Evolutionary conservation across 1,140 invertebrate genomes (phyloP).

Genomic region (Drosophila rufa): DNA sequence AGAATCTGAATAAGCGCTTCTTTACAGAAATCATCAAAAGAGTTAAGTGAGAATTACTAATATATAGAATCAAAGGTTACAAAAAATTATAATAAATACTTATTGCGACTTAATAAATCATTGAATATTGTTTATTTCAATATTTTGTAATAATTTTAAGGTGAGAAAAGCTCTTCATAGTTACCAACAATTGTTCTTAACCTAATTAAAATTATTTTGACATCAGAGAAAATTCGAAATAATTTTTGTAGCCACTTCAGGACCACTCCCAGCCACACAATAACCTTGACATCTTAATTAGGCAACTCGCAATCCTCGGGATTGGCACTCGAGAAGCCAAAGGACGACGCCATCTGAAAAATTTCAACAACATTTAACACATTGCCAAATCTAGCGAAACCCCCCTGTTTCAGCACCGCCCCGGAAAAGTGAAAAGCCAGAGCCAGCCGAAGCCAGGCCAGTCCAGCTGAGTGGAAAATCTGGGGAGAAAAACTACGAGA

Average conservation of each 20-base stretch:
- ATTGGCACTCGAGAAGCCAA: slow-evolving; percentile 71
- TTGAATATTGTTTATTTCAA: no score
- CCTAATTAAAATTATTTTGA: neutral
- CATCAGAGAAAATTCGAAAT: slow-evolving; percentile 19
- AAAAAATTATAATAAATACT: no score
- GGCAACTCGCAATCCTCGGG: slow-evolving; percentile 47
- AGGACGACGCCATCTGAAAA: slow-evolving; percentile 40
- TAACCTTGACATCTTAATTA: slow-evolving; percentile 81
- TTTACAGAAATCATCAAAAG: no score
- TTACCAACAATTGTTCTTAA: no score
- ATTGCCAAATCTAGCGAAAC: slow-evolving; percentile 79
- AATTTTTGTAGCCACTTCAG: slow-evolving; percentile 23
- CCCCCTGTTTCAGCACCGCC: slow-evolving; percentile 8
- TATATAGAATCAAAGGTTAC: no score
- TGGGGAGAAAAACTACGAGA: slow-evolving; percentile 47
- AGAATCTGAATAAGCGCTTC: no score
- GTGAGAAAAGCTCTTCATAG: no score
- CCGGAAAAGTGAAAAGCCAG: slow-evolving; percentile 38
- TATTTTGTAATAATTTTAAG: no score
- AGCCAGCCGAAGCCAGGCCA: slow-evolving; percentile 3
- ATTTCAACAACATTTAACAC: slow-evolving; percentile 83
- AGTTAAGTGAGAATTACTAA: no score
- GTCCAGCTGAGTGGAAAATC: slow-evolving; percentile 40
- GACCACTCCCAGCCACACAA: slow-evolving; percentile 24
- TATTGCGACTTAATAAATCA: no score